Evolutionary conservation across 2,113 vertebrate genomes (phyloP).

Genomic region (Globicephala melas): DNA sequence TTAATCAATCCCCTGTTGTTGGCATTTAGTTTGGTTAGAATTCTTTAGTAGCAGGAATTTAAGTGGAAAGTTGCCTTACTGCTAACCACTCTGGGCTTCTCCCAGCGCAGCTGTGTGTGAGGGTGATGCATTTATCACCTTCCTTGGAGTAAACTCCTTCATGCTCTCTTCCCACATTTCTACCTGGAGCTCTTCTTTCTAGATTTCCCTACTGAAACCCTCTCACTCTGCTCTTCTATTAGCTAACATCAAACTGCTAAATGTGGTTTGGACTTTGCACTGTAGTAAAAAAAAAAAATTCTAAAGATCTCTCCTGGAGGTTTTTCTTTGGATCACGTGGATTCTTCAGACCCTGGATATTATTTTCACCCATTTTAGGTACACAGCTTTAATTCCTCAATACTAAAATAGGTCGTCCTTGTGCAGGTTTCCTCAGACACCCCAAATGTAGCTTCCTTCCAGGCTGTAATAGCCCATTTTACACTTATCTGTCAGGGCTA

Average conservation of each 20-base stretch:
- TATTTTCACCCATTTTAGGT: neutral
- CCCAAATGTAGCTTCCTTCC: conserved; percentile 69
- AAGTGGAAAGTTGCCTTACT: rapidly evolving
- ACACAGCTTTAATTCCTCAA: neutral
- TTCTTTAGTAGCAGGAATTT: neutral
- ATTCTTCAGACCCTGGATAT: neutral
- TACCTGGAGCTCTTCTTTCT: neutral
- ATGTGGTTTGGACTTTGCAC: neutral
- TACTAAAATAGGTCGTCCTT: conserved; percentile 70
- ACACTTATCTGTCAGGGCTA: conserved; percentile 52
- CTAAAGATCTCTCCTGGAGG: neutral
- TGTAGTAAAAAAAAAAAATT: neutral
- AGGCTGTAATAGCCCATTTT: conserved; percentile 54
- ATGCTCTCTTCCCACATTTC: neutral
- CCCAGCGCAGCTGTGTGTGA: rapidly evolving
- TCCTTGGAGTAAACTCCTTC: neutral
- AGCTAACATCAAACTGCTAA: neutral
- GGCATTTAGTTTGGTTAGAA: neutral
- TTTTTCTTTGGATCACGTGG: neutral
- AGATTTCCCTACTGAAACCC: neutral
- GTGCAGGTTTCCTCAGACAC: conserved; percentile 43
- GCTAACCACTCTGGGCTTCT: rapidly evolving
- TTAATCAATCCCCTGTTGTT: neutral
- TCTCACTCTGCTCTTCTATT: neutral
- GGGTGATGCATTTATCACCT: rapidly evolving